Conservation (phyloP, 1,140 invertebrate species). For the Chironomus tepperi region DNA sequence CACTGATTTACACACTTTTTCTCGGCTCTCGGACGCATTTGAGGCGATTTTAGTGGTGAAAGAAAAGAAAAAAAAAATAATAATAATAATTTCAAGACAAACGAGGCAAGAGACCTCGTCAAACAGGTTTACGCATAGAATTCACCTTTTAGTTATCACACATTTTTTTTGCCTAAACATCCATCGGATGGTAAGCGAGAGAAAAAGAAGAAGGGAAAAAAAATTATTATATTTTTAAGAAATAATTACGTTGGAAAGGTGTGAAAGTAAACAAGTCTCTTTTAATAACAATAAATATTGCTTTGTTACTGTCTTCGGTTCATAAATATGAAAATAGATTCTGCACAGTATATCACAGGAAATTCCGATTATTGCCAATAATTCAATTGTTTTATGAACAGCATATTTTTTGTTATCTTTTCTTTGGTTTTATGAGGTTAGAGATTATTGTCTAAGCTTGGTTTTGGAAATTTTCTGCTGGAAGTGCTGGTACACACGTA, state of each 20-base stretch:
- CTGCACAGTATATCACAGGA: background rate
- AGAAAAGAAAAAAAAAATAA: background rate
- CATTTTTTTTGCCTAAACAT: no score
- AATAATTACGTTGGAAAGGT: background rate
- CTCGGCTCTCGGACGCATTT: background rate
- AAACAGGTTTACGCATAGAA: conserved; percentile 6
- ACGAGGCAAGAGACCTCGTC: background rate
- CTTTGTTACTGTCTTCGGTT: background rate
- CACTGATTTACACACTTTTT: background rate
- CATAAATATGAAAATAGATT: no score
- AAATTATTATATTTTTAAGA: no score
- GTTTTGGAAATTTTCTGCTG: no score
- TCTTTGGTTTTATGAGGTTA: no score
- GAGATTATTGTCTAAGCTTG: no score
- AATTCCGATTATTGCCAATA: background rate
- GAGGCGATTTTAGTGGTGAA: background rate
- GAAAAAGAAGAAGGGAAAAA: no score
- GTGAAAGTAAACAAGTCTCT: conserved; percentile 11
- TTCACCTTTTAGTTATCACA: conserved; percentile 1
- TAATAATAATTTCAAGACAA: background rate
- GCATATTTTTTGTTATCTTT: no score
- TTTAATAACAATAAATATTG: background rate
- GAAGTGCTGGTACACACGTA: no score
- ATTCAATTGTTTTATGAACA: background rate
- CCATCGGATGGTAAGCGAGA: no score